Conservation (phyloP, 2,888 invertebrate genomes). For the Leucania comma region DNA sequence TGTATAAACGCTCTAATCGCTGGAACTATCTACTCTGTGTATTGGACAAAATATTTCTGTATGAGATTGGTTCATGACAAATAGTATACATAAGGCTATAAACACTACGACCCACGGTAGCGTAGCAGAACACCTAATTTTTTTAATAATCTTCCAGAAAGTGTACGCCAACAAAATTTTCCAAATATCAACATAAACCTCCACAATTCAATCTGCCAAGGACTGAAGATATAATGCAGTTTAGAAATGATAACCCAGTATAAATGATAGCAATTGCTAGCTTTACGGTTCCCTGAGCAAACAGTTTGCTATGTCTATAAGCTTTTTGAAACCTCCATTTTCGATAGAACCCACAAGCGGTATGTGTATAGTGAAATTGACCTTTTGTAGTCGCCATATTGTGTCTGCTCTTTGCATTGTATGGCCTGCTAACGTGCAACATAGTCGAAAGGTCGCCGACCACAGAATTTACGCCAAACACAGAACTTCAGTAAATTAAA, state of each 20-base stretch:
- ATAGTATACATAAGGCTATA: no score
- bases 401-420: conserved; percentile 16
- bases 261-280: not conserved
- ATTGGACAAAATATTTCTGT: no score
- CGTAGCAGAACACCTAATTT: no score
- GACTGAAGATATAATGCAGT: not conserved
- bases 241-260: conserved; percentile 15
- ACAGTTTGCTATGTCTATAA: conserved; percentile 23
- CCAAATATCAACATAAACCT: not conserved
- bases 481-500: conserved; percentile 51
- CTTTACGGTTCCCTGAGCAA: conserved; percentile 8
- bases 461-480: conserved; percentile 40
- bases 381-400: conserved; percentile 38
- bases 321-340: conserved; percentile 26
- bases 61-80: no score
- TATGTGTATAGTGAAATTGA: conserved; percentile 12
- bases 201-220: not conserved
- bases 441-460: conserved; percentile 50
- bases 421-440: conserved; percentile 32
- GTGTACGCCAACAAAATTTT: not conserved
- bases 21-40: no score
- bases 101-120: no score
- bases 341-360: not conserved
- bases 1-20: no score
- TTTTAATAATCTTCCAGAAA: not conserved